Percentiles rank a stretch among this genome's conserved stretches.
Conservation (phyloP, 1,140 invertebrate genomes). For the Drosophila pseudoobscura region DNA sequence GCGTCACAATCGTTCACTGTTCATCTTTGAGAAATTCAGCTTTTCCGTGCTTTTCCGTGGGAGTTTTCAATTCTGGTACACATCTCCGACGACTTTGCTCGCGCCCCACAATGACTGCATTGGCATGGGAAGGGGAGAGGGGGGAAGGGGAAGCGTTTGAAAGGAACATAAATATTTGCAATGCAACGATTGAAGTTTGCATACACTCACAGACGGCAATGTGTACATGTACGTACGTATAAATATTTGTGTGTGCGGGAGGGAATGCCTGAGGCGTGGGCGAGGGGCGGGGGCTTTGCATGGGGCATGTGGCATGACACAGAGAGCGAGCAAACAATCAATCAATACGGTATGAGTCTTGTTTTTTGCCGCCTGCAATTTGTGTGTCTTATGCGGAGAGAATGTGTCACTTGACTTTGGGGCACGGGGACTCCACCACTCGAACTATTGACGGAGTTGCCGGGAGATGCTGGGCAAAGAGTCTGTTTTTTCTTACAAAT, state of each 20-base stretch:
- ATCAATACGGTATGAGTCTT: conserved; percentile 60
- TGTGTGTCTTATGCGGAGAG: conserved; percentile 21
- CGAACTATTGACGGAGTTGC: conserved; percentile 20
- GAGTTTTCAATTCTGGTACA: background rate
- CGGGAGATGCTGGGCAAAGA: conserved; percentile 15
- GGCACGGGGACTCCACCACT: background rate
- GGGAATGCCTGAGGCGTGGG: conserved; percentile 17
- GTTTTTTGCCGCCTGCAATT: conserved; percentile 44
- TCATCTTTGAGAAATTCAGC: conserved; percentile 16
- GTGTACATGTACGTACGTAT: no score
- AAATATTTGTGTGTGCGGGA: conserved; percentile 12
- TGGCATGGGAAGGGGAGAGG: conserved; percentile 11
- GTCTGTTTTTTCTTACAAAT: conserved; percentile 22
- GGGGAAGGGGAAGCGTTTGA: conserved; percentile 32
- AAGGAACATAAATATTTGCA: conserved; percentile 62
- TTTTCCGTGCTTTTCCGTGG: conserved; percentile 1
- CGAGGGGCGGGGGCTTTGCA: background rate
- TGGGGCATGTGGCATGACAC: conserved; percentile 36
- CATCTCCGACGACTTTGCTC: background rate
- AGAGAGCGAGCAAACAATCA: conserved; percentile 56
- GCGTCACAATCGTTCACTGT: no score
- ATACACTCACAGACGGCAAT: conserved; percentile 15
- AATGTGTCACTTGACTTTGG: conserved; percentile 35
- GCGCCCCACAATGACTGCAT: background rate
- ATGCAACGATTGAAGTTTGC: conserved; percentile 63